Conservation (phyloP, 2,113 vertebrate species). For the Sphyrna mokarran region DNA sequence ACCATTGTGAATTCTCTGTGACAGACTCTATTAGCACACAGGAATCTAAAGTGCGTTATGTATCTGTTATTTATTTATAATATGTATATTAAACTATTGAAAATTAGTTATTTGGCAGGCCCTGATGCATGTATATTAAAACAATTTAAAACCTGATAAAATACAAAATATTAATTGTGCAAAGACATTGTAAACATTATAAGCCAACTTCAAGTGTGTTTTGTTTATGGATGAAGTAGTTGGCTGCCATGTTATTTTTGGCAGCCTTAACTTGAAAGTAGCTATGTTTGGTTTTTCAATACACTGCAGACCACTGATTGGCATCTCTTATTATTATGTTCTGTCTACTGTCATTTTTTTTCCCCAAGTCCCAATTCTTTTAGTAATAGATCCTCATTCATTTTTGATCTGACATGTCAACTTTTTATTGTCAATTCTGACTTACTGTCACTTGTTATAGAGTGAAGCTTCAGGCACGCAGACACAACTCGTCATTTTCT, state of each 20-base stretch:
- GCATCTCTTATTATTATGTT: slow-evolving; percentile 4
- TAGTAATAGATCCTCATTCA: slow-evolving; percentile 22
- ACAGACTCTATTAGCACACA: not conserved
- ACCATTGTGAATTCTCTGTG: not conserved
- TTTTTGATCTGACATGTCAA: slow-evolving; percentile 29
- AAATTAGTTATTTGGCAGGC: not conserved
- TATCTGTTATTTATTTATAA: not conserved
- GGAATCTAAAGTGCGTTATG: not conserved
- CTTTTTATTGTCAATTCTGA: slow-evolving; percentile 27
- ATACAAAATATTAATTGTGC: not conserved
- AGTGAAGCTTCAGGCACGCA: slow-evolving; percentile 2
- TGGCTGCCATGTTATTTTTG: not conserved
- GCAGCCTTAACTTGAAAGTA: not conserved
- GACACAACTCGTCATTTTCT: slow-evolving; percentile 5
- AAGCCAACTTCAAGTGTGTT: not conserved
- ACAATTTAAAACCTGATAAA: not conserved
- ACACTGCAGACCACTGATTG: not conserved
- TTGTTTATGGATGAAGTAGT: not conserved
- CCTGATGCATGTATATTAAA: not conserved
- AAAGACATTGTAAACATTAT: not conserved
- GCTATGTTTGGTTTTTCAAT: not conserved
- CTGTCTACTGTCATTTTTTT: slow-evolving; percentile 18
- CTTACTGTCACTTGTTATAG: not conserved
- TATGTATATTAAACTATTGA: not conserved
- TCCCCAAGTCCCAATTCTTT: not conserved